Conservation (phyloP, 1,140 invertebrate species). For the Meloidogyne floridensis region DNA sequence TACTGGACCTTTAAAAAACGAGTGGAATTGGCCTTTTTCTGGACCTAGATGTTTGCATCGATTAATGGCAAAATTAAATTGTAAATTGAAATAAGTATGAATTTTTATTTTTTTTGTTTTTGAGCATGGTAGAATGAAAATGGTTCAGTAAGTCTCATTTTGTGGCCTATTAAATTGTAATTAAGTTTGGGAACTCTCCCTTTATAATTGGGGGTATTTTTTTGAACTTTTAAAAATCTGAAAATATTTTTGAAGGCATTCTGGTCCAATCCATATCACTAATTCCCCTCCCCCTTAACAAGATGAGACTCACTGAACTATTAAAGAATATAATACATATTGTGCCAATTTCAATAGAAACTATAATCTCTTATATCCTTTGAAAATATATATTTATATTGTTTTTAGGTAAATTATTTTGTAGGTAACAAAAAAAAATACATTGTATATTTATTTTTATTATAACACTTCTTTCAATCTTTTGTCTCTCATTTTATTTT, state of each 20-base stretch:
- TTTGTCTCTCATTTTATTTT: too few species aligned
- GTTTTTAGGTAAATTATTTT: neutral
- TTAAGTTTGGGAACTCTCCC: too few species aligned
- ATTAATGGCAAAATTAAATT: slow-evolving; percentile 46
- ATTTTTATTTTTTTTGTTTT: too few species aligned
- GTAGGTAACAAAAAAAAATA: neutral
- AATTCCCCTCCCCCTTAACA: neutral
- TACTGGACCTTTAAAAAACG: slow-evolving; percentile 53
- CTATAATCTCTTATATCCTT: neutral
- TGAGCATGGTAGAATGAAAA: too few species aligned
- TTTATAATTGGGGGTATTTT: too few species aligned
- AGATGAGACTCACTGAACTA: neutral
- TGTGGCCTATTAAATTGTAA: too few species aligned
- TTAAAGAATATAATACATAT: neutral
- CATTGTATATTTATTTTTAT: slow-evolving; percentile 8
- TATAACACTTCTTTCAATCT: neutral
- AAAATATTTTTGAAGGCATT: too few species aligned
- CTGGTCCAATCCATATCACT: too few species aligned
- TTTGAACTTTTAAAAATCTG: too few species aligned
- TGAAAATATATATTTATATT: neutral
- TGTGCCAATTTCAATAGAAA: neutral
- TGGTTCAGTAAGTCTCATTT: too few species aligned
- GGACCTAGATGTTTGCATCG: slow-evolving; percentile 50
- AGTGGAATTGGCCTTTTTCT: slow-evolving; percentile 63
- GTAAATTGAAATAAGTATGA: slow-evolving; percentile 44